These are phyloP conservation scores for Sarcophaga rosellei DNA, from an alignment of 2,888 invertebrate genomes.

Conservation along the genomic window DNA sequence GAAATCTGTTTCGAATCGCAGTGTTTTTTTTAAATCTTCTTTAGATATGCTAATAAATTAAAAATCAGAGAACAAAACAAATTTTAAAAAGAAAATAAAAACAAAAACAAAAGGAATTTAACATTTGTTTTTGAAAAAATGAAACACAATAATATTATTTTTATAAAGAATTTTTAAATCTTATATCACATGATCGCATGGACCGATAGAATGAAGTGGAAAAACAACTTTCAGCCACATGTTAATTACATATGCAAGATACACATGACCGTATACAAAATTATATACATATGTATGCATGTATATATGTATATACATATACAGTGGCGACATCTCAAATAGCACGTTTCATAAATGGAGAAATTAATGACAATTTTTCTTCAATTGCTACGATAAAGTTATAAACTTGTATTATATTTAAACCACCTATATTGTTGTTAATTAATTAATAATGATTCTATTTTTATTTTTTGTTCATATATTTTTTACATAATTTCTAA, in stretches of 20 bases:
- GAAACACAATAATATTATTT: not conserved
- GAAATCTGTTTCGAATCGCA: not conserved
- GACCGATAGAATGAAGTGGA: conserved; percentile 32
- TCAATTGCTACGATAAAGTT: too few relatives aligned
- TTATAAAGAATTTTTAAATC: conserved; percentile 16
- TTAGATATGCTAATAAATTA: conserved; percentile 1
- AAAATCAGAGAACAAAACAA: conserved; percentile 12
- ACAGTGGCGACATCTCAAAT: too few relatives aligned
- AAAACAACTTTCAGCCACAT: conserved; percentile 52
- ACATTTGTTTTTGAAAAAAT: conserved; percentile 24
- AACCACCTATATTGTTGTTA: too few relatives aligned
- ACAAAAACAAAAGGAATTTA: conserved; percentile 22
- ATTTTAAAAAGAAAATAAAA: not conserved
- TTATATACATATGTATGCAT: not conserved
- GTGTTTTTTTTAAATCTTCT: conserved; percentile 10
- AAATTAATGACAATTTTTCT: too few relatives aligned
- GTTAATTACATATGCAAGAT: conserved; percentile 2
- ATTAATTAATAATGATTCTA: too few relatives aligned
- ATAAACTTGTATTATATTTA: too few relatives aligned
- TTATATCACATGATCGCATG: conserved; percentile 44
- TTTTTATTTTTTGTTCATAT: too few relatives aligned
- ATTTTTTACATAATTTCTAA: too few relatives aligned
- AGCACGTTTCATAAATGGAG: too few relatives aligned
- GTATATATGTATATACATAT: not conserved
- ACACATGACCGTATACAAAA: not conserved